These are phyloP conservation scores for Cotesia vestalis DNA, from an alignment of 1,140 invertebrate species.

Conservation along the genomic window DNA sequence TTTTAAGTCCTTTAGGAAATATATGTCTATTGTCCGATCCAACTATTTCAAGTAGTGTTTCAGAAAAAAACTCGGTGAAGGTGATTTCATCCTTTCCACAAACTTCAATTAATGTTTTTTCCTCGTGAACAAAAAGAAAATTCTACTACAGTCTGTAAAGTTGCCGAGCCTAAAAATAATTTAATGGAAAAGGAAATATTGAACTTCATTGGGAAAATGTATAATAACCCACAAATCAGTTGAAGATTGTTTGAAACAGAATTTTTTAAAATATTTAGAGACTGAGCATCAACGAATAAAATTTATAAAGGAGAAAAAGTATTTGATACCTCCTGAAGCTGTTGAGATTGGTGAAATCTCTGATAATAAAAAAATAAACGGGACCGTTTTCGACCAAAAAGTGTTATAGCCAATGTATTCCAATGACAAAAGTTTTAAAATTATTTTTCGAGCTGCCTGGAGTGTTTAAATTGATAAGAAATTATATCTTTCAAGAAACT, in stretches of 20 bases:
- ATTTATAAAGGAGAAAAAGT: conserved; percentile 31
- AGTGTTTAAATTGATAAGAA: too few relatives aligned
- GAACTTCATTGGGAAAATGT: conserved; percentile 17
- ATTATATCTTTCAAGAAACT: too few relatives aligned
- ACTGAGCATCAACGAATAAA: conserved; percentile 37
- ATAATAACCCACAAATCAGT: neutral
- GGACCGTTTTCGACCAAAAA: conserved; percentile 26
- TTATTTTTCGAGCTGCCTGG: too few relatives aligned
- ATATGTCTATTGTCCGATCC: too few relatives aligned
- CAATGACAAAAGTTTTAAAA: too few relatives aligned
- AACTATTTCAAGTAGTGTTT: too few relatives aligned
- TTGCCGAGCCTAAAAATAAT: neutral
- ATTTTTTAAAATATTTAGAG: conserved; percentile 30
- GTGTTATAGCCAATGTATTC: conserved; percentile 15
- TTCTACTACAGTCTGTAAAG: too few relatives aligned
- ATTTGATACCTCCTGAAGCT: conserved; percentile 19
- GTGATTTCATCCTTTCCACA: too few relatives aligned
- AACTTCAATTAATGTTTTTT: too few relatives aligned
- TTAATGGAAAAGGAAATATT: neutral
- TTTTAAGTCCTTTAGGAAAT: too few relatives aligned
- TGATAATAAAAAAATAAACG: conserved; percentile 27
- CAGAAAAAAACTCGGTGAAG: too few relatives aligned
- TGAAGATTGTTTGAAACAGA: conserved; percentile 3
- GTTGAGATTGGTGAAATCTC: conserved; percentile 24
- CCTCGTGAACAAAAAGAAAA: too few relatives aligned